Base-by-base conservation (phyloP, 1,140 invertebrate species). In the Aphaenogaster ashmeadi region DNA sequence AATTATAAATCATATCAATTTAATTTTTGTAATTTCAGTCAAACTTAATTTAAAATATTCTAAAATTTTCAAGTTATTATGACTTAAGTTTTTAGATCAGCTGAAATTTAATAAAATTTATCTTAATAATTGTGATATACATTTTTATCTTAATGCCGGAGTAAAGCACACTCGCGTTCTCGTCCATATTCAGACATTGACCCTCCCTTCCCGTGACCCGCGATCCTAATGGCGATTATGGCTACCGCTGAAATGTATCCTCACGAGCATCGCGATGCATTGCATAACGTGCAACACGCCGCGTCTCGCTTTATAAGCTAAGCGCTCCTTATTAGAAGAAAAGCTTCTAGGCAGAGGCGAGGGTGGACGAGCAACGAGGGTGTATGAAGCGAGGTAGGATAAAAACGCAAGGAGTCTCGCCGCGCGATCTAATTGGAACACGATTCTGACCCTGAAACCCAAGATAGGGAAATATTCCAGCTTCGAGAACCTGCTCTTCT, bases 391-490 rank as follows among this genome's bases (percentile, higher is more conserved):
- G 56, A 67, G 62, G 56, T 69, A 50, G 79, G 84, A 88, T 92
- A 93, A 93, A 94, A 92, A 93, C 83, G 88, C 87, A 60, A 81
- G 72, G 69, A 89, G 83, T 87, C 90, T 86, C 83, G 71, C 71
- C 88, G 71, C 88, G 87, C 81, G 93, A 91, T 93, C 91, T 95
- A 95, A 95, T 95, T 95, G 94, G 94, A 94, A 94, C 94, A 95
- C 94, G 95, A 95, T 93, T 94, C 92, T 94, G 94, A 95, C 94
- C 95, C 94, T 90, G 92, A 94, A 95, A 93, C 90, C 92, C 93
- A 93, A 93, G 92, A 93, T 92, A 94, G 81, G 87, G 88, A 88
- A 93, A 93, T 92, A 94, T 92, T 92, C 90, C 85, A 75, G 89
- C 89, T 87, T 86, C 84, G 71, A 41, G 80, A 75, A 74, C 69